These are phyloP conservation scores for Chaetogeoica ovagalla DNA, from an alignment of 2,888 invertebrate species.

Conservation along the genomic window DNA sequence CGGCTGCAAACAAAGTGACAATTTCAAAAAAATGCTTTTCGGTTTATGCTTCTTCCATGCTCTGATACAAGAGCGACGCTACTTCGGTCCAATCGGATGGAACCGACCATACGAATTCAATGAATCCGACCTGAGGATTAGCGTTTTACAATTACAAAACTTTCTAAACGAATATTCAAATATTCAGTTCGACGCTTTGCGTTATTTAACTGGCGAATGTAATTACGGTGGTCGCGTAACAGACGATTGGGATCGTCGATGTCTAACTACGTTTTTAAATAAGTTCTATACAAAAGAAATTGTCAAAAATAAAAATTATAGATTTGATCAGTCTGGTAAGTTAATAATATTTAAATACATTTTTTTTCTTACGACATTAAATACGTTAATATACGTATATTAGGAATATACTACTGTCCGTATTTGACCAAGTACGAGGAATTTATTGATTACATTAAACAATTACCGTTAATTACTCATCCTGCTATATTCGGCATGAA, in stretches of 20 bases:
- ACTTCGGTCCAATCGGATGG: constrained; percentile 84
- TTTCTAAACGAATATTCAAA: constrained; percentile 81
- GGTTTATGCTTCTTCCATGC: constrained; percentile 85
- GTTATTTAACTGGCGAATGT: constrained; percentile 86
- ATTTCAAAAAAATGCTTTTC: constrained; percentile 78
- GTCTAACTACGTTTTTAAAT: constrained; percentile 66
- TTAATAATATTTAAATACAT: not conserved
- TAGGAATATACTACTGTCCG: constrained; percentile 38
- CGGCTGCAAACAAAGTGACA: constrained; percentile 77
- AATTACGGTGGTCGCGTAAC: constrained; percentile 95
- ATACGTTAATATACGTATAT: too few relatives aligned
- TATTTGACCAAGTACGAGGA: constrained; percentile 15
- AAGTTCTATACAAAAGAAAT: constrained; percentile 25
- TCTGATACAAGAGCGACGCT: constrained; percentile 76
- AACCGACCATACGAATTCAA: constrained; percentile 84
- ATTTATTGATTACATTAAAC: constrained; percentile 56
- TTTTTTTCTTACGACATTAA: not conserved
- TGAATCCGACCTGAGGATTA: constrained; percentile 75
- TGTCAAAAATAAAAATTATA: constrained; percentile 32
- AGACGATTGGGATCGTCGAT: constrained; percentile 87
- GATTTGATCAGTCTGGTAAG: constrained; percentile 32
- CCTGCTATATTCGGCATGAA: constrained; percentile 90
- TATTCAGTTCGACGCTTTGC: constrained; percentile 84
- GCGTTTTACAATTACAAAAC: constrained; percentile 77
- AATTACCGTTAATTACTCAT: constrained; percentile 71